Percentiles rank a stretch among this genome's conserved stretches.
These are phyloP conservation scores for Drosophila miranda DNA, from an alignment of 1,140 invertebrate genomes.

Conservation along the genomic window DNA sequence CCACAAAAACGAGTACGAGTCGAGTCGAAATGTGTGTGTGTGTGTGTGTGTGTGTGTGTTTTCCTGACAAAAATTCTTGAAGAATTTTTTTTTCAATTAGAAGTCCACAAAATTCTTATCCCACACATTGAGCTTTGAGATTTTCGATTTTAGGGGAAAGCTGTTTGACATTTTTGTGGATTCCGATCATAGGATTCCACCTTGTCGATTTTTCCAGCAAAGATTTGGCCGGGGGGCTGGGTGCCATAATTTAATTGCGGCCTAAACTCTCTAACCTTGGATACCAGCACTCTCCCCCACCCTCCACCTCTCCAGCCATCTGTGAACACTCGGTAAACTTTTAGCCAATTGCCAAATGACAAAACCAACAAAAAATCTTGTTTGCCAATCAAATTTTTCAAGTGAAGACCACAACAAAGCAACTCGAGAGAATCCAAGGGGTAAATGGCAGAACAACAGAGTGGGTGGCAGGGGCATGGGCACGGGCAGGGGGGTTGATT, in stretches of 20 bases:
- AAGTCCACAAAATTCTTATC: too few species aligned
- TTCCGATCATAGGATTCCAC: too few species aligned
- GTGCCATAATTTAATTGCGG: conserved; percentile 35
- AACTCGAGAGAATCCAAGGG: conserved; percentile 15
- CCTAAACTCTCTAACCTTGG: conserved; percentile 6
- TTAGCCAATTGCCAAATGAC: conserved; percentile 40
- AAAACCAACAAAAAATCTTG: conserved; percentile 38
- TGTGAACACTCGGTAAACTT: conserved; percentile 22
- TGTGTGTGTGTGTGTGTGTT: too few species aligned
- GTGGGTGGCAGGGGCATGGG: too few species aligned
- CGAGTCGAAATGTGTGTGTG: too few species aligned
- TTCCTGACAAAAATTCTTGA: too few species aligned
- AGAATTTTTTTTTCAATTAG: too few species aligned
- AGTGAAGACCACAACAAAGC: conserved; percentile 48
- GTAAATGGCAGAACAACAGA: conserved; percentile 25
- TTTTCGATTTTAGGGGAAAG: neutral
- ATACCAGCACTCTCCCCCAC: too few species aligned
- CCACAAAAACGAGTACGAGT: too few species aligned
- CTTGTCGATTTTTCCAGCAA: neutral
- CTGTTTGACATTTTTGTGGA: neutral
- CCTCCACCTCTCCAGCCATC: too few species aligned
- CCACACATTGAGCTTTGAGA: too few species aligned
- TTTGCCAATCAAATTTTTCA: conserved; percentile 51
- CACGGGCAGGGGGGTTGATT: too few species aligned
- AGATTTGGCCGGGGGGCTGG: neutral